Conservation (phyloP, 2,797 vertebrate genomes). For the Clarias pachynema region DNA sequence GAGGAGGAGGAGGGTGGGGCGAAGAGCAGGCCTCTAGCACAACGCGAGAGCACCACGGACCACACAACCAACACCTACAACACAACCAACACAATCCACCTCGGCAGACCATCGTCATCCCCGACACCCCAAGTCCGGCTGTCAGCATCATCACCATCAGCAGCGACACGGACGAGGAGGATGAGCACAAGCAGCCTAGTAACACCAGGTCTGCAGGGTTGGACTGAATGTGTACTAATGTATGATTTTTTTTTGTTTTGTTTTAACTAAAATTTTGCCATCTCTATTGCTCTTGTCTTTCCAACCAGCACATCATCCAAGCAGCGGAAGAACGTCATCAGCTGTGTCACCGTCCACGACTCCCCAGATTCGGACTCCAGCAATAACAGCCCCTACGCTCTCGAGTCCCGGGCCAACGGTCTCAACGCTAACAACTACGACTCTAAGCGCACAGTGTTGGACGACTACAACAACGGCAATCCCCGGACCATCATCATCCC, state of each 20-base stretch:
- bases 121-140: slow-evolving; percentile 95
- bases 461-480: slow-evolving; percentile 87
- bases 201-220: slow-evolving; percentile 81
- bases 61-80: slow-evolving; percentile 56
- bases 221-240: neutral
- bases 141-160: slow-evolving; percentile 99
- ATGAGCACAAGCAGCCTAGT: slow-evolving; percentile 87
- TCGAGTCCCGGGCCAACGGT: slow-evolving; percentile 80
- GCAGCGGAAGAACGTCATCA: slow-evolving; percentile 98
- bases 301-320: slow-evolving; percentile 87
- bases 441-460: slow-evolving; percentile 83
- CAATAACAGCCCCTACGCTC: slow-evolving; percentile 90
- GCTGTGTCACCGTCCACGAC: slow-evolving; percentile 98
- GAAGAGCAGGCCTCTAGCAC: slow-evolving; percentile 81
- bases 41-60: slow-evolving; percentile 79
- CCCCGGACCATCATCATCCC: slow-evolving; percentile 96
- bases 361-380: slow-evolving; percentile 95
- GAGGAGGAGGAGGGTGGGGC: slow-evolving; percentile 65
- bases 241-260: neutral
- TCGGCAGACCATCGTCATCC: slow-evolving; percentile 96
- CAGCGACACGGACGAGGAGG: slow-evolving; percentile 97
- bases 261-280: neutral
- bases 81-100: slow-evolving; percentile 68
- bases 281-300: neutral
- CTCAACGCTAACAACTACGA: slow-evolving; percentile 80